Conservation (phyloP, 37 sponge, comb jelly and placozoan genomes). For the Oopsacas minuta region DNA sequence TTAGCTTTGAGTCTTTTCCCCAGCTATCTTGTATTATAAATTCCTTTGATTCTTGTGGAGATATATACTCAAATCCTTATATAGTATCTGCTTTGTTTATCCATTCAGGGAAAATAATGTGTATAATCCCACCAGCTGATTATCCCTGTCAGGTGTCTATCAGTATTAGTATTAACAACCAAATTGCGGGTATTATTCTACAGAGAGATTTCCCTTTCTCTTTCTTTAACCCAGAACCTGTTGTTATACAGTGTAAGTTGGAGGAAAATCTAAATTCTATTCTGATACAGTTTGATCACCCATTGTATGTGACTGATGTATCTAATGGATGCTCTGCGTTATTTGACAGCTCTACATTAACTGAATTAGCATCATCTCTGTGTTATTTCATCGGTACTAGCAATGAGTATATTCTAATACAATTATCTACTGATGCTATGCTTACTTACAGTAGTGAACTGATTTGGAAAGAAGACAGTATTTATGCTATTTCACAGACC, state of each 20-base stretch:
- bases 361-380: not conserved
- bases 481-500: not conserved
- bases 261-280: not conserved
- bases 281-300: not conserved
- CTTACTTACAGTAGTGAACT: not conserved
- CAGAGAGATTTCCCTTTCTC: not conserved
- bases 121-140: constrained; percentile 42
- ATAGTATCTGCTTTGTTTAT: constrained; percentile 27
- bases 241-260: not conserved
- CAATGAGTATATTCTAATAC: not conserved
- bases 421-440: not conserved
- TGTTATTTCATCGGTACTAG: not conserved
- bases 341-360: not conserved
- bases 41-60: not conserved
- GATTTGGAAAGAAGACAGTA: not conserved
- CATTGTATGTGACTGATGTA: not conserved
- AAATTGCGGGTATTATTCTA: constrained; percentile 33
- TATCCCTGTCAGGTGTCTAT: constrained; percentile 42
- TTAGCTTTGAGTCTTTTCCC: not conserved
- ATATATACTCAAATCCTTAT: not conserved
- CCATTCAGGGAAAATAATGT: constrained; percentile 20
- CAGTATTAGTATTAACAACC: constrained; percentile 44
- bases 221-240: not conserved
- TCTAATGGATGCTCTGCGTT: not conserved
- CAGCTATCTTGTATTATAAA: not conserved